A percentile compares a stretch with the other conserved stretches of the same genome.
Evolutionary conservation across 2,888 invertebrate species (phyloP).

Genomic region (Pyrochroa serraticornis): DNA sequence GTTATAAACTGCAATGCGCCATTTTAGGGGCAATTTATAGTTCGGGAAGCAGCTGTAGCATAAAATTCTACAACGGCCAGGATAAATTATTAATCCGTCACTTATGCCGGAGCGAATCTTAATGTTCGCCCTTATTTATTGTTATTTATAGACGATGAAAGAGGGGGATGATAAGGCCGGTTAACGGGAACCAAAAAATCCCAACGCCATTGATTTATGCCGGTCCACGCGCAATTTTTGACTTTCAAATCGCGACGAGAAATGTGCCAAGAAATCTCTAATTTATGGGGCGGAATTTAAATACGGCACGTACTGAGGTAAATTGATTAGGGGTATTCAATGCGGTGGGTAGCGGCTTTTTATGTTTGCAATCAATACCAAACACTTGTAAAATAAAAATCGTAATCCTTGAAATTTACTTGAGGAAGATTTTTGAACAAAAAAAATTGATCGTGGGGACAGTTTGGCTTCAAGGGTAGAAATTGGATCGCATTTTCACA

Average conservation of each 20-base stretch:
- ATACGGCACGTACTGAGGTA: slow-evolving; percentile 12
- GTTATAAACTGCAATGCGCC: slow-evolving; percentile 38
- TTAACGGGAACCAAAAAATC: slow-evolving; percentile 1
- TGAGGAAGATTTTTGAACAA: no score
- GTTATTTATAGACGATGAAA: slow-evolving; percentile 9
- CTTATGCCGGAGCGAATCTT: slow-evolving; percentile 24
- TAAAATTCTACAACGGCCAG: slow-evolving; percentile 34
- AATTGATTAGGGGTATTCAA: slow-evolving; percentile 2
- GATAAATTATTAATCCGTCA: slow-evolving; percentile 43
- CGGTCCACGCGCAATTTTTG: slow-evolving; percentile 14
- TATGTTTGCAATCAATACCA: no score
- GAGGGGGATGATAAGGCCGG: no score
- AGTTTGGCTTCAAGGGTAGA: no score
- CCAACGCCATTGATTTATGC: slow-evolving; percentile 15
- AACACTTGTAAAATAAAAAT: no score
- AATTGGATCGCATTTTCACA: no score
- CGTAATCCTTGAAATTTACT: no score
- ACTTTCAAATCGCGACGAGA: slow-evolving; percentile 12
- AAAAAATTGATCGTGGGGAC: no score
- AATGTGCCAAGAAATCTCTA: slow-evolving; percentile 2
- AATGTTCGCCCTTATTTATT: slow-evolving; percentile 15
- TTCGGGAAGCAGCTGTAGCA: slow-evolving; percentile 39
- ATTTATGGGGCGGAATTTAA: slow-evolving; percentile 9
- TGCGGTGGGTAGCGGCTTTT: no score
- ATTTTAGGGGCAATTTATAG: slow-evolving; percentile 41